Evolutionary conservation across 2,888 invertebrate species (phyloP).

Genomic region (Autographa gamma): DNA sequence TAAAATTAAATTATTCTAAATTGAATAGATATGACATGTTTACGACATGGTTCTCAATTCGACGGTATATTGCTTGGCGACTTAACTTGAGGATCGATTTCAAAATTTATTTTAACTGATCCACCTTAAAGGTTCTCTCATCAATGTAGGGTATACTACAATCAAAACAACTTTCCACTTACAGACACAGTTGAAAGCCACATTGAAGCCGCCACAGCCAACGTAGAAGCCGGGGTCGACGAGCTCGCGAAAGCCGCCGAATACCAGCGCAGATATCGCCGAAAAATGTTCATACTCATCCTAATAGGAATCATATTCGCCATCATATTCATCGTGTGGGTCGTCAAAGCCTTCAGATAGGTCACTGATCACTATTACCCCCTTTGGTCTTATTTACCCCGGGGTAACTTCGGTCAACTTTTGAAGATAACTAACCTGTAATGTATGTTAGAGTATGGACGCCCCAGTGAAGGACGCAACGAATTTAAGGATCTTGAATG

Average conservation of each 20-base stretch:
- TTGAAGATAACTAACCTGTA: constrained; percentile 41
- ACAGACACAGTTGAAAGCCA: constrained; percentile 95
- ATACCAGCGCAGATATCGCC: constrained; percentile 92
- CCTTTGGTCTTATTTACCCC: constrained; percentile 1
- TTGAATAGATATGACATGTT: too few species aligned
- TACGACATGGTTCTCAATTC: too few species aligned
- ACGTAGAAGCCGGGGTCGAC: constrained; percentile 94
- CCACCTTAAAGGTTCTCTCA: too few species aligned
- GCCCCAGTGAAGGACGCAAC: constrained; percentile 41
- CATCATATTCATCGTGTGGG: constrained; percentile 91
- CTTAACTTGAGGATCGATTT: too few species aligned
- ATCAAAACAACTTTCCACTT: constrained; percentile 52
- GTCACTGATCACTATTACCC: constrained; percentile 17
- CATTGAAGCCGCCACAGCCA: constrained; percentile 92
- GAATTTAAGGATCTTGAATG: constrained; percentile 36
- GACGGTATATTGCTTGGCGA: too few species aligned
- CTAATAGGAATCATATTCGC: constrained; percentile 91
- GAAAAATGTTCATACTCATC: constrained; percentile 92
- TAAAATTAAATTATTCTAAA: too few species aligned
- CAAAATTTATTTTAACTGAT: too few species aligned
- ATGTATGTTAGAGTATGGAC: constrained; percentile 38
- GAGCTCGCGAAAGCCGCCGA: constrained; percentile 94
- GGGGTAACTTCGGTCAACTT: constrained; percentile 29
- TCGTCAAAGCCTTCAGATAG: constrained; percentile 89
- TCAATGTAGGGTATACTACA: too few species aligned